These are phyloP conservation scores for Chirona hameri DNA, from an alignment of 2,888 invertebrate species.

Conservation along the genomic window DNA sequence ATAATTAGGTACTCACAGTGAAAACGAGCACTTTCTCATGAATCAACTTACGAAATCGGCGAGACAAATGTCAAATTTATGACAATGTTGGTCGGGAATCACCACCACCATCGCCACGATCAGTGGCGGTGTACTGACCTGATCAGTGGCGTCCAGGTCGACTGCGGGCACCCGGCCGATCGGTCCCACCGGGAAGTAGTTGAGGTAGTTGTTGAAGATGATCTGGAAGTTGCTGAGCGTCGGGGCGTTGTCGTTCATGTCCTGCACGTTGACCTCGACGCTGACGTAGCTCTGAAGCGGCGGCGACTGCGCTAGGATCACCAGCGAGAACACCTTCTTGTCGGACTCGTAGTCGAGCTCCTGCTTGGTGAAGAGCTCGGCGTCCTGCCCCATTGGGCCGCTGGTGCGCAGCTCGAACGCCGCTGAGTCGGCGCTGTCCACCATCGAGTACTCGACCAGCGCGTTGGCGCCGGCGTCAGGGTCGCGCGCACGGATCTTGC, in stretches of 20 bases:
- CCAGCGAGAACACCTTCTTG: slow-evolving; percentile 80
- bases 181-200: slow-evolving; percentile 86
- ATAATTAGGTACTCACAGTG: no score
- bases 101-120: no score
- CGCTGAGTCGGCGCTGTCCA: slow-evolving; percentile 74
- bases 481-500: slow-evolving; percentile 82
- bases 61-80: no score
- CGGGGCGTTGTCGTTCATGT: slow-evolving; percentile 94
- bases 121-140: slow-evolving; percentile 39
- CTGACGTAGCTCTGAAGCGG: slow-evolving; percentile 83
- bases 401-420: slow-evolving; percentile 73
- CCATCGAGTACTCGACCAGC: slow-evolving; percentile 88
- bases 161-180: slow-evolving; percentile 88
- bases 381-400: slow-evolving; percentile 57
- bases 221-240: slow-evolving; percentile 85
- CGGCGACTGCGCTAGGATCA: slow-evolving; percentile 85
- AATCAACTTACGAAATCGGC: no score
- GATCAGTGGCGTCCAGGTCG: slow-evolving; percentile 90
- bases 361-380: slow-evolving; percentile 80
- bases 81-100: no score
- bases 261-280: slow-evolving; percentile 82
- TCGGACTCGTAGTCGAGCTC: slow-evolving; percentile 95
- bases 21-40: no score
- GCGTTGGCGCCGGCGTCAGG: slow-evolving; percentile 91
- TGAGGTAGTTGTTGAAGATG: slow-evolving; percentile 91